Conservation (phyloP, 2,113 vertebrate species). For the Eulemur rufifrons region DNA sequence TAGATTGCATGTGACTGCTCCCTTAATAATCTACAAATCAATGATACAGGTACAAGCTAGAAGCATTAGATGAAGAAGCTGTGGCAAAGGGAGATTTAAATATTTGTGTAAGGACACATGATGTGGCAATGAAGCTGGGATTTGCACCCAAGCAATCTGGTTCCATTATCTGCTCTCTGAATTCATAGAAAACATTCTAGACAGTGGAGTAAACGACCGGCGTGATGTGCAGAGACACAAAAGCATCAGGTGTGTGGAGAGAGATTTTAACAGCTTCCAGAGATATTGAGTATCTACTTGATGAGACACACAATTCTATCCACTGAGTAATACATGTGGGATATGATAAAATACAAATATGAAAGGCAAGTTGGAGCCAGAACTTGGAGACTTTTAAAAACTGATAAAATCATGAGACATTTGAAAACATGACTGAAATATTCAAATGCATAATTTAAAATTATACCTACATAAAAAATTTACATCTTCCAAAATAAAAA, state of each 20-base stretch:
- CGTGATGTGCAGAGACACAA: not conserved
- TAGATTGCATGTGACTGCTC: not conserved
- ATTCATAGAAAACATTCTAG: slow-evolving; percentile 31
- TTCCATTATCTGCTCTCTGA: not conserved
- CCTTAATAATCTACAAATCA: not conserved
- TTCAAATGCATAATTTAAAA: not conserved
- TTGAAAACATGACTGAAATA: not conserved
- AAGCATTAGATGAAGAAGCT: not conserved
- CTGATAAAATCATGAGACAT: not conserved
- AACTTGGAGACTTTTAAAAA: not conserved
- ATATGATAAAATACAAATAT: not conserved
- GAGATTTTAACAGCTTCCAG: not conserved
- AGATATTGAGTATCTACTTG: not conserved
- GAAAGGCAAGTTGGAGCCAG: not conserved
- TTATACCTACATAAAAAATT: not conserved
- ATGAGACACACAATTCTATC: not conserved
- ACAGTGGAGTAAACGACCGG: not conserved
- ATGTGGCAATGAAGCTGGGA: not conserved
- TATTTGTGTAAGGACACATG: not conserved
- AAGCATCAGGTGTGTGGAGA: not conserved
- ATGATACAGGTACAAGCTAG: not conserved
- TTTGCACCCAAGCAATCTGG: not conserved
- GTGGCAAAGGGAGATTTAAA: not conserved
- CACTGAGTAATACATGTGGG: not conserved
- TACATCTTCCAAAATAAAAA: not conserved